Evolutionary conservation across 2,113 vertebrate species (phyloP), one percentile per base, ranked within the genome.

Genomic region (Telmatochromis bifrenatus): DNA sequence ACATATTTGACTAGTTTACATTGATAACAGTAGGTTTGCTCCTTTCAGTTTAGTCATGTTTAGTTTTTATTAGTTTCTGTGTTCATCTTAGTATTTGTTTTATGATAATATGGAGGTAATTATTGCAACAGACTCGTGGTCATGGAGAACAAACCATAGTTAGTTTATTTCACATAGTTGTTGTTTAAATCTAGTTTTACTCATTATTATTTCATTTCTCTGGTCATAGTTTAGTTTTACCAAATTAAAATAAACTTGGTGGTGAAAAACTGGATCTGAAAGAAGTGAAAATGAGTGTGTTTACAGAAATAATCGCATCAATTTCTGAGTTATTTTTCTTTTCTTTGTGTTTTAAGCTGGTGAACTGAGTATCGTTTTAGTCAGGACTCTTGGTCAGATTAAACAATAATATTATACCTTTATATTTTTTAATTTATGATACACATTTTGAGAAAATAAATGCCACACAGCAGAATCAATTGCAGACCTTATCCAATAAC

Each of bases 401-500:
- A 49, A 77, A 77, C 26, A 9, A 51, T 51, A 77, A 51, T 31
- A 33, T 28, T 13, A 51, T 13, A 13, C 15, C 45, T 77, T 31
- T 47, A 51, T 77, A 49, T n/a, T 51, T 51, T 77, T 31, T 3
- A 31, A 31, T 77, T 49, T 8, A 31, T 77, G 9, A 49, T 31
- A 28, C 2, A 49, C 15, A 77, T 77, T n/a, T 49, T 49, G 70
- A 75, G 42, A 49, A 77, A 77, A 77, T 77, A 77, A 77, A 19
- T 77, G 4, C 0, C 14, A 17, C 26, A 31, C 26, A 77, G 17
- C 0, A 31, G 17, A 77, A 49, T 77, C 15, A 77, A 77, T 35
- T 33, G 10, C 45, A 77, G 26, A 0, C 26, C 2, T 6, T 0
- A 77, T 51, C 11, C 45, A 45, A 9, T 31, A 82, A 9, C 53